A percentile compares a stretch with the other conserved stretches of the same genome.
These are phyloP conservation scores for Agapostemon virescens DNA, from an alignment of 2,888 invertebrate species.

Conservation along the genomic window DNA sequence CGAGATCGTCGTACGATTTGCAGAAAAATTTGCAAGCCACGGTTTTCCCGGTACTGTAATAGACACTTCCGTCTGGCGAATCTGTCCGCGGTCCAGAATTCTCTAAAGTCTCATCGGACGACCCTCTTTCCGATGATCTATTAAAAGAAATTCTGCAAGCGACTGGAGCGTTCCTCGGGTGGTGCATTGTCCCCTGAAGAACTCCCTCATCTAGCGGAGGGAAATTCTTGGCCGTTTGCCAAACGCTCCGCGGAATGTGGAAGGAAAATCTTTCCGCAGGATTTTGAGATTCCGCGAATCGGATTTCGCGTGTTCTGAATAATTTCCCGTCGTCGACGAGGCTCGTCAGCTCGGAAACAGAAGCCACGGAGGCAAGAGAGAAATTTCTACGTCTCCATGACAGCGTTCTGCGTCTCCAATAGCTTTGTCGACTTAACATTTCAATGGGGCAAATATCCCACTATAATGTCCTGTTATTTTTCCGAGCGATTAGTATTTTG, in stretches of 20 bases:
- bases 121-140: constrained; percentile 27
- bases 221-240: constrained; percentile 60
- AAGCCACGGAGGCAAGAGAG: not conserved
- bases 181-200: constrained; percentile 62
- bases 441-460: not conserved
- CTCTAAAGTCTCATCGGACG: constrained; percentile 10
- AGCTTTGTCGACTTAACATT: not conserved
- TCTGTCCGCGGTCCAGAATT: constrained; percentile 17
- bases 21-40: not conserved
- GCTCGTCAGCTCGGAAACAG: not conserved
- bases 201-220: constrained; percentile 52
- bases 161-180: constrained; percentile 33
- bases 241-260: constrained; percentile 51
- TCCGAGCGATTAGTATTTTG: not conserved
- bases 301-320: constrained; percentile 34
- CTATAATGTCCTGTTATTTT: not conserved
- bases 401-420: not conserved
- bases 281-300: constrained; percentile 46
- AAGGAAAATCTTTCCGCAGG: constrained; percentile 42
- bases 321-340: constrained; percentile 28
- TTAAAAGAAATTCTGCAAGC: constrained; percentile 54
- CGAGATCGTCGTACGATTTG: not conserved
- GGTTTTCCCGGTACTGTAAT: constrained; percentile 6
- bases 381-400: not conserved
- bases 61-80: constrained; percentile 3